These are phyloP conservation scores for Garra rufa DNA, from an alignment of 2,113 vertebrate genomes.

Conservation along the genomic window DNA sequence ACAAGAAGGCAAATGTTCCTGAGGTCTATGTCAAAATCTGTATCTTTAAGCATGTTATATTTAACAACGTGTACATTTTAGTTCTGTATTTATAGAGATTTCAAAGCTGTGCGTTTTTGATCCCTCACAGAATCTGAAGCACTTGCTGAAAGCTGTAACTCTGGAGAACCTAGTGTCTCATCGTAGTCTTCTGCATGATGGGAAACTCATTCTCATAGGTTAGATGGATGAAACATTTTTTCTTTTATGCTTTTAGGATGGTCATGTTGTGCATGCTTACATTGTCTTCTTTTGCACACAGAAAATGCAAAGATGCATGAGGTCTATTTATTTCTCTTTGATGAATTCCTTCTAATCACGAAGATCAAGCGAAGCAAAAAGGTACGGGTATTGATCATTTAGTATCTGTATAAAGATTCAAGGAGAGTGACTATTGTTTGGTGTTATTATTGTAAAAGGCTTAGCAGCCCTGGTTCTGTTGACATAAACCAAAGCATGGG, in stretches of 20 bases:
- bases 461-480: not conserved
- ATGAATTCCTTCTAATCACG: conserved; percentile 90
- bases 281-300: conserved; percentile 54
- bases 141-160: conserved; percentile 82
- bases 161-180: conserved; percentile 86
- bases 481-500: not conserved
- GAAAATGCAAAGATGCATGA: conserved; percentile 86
- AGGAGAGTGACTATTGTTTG: not conserved
- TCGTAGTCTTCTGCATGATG: conserved; percentile 84
- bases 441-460: not conserved
- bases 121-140: conserved; percentile 82
- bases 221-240: conserved; percentile 18
- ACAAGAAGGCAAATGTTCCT: conserved; percentile 87
- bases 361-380: conserved; percentile 90
- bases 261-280: not conserved
- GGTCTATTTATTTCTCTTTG: conserved; percentile 88
- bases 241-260: not conserved
- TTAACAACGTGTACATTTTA: not conserved
- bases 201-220: conserved; percentile 84
- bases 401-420: not conserved
- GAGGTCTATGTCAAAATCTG: conserved; percentile 75
- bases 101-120: not conserved
- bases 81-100: not conserved
- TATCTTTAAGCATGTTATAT: not conserved
- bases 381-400: conserved; percentile 62